Percentiles rank a stretch among this genome's conserved stretches.
phyloP scores from a whole-genome alignment of 2,797 vertebrate genomes.

The Antennarius maculatus region DNA sequence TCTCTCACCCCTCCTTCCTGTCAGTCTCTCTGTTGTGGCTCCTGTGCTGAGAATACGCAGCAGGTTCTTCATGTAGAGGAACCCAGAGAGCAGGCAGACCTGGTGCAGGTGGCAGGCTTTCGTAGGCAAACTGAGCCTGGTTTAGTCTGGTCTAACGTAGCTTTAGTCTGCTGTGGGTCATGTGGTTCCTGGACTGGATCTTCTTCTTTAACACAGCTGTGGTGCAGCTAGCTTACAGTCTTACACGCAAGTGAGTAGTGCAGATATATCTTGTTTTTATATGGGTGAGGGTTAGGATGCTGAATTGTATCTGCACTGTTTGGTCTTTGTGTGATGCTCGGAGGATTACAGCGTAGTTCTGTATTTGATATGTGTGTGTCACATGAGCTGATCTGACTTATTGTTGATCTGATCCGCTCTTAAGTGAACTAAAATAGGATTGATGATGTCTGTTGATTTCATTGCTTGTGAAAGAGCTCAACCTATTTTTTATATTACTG shows the following conservation, averaged over 20 bases:
- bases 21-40: conserved; percentile 56
- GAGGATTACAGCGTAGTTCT: conserved; percentile 2
- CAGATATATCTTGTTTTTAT: conserved; percentile 6
- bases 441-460: conserved; percentile 23
- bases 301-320: background rate
- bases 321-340: conserved; percentile 3
- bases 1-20: conserved; percentile 47
- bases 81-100: too few relatives aligned
- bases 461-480: conserved; percentile 20
- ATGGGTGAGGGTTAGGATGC: too few relatives aligned
- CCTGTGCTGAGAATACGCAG: conserved; percentile 49
- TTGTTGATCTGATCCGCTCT: conserved; percentile 61
- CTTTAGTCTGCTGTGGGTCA: conserved; percentile 47
- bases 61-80: too few relatives aligned
- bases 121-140: background rate
- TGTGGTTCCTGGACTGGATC: conserved; percentile 86
- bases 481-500: too few relatives aligned
- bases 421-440: background rate
- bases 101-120: background rate
- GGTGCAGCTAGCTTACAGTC: conserved; percentile 80
- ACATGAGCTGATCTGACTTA: conserved; percentile 45
- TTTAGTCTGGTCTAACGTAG: conserved; percentile 11
- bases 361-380: background rate
- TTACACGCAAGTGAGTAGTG: conserved; percentile 80
- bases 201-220: conserved; percentile 81